phyloP scores from a whole-genome alignment of 2,888 invertebrate genomes.

The Mystacides longicornis region DNA sequence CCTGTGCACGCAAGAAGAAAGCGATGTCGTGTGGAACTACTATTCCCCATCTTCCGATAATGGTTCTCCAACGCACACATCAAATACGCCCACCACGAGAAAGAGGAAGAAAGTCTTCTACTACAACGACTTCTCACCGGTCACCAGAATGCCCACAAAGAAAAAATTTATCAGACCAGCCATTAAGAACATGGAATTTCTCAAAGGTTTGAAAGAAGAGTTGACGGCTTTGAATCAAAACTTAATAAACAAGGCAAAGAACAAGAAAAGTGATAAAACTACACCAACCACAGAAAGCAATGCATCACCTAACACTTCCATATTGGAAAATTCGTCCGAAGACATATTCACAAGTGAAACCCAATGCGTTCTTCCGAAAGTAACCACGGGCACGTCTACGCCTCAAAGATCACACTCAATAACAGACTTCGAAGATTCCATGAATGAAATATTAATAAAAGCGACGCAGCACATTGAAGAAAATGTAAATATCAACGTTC shows the following conservation, averaged over 20 bases:
- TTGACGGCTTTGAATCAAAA: slow-evolving; percentile 43
- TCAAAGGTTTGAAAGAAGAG: slow-evolving; percentile 43
- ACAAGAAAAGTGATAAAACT: background rate
- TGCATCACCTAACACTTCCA: background rate
- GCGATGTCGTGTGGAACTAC: slow-evolving; percentile 47
- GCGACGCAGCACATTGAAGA: slow-evolving; percentile 45
- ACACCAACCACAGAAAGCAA: background rate
- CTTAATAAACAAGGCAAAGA: slow-evolving; percentile 34
- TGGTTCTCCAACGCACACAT: slow-evolving; percentile 28
- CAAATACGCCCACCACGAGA: slow-evolving; percentile 26
- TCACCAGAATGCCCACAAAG: slow-evolving; percentile 31
- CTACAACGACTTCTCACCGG: slow-evolving; percentile 17
- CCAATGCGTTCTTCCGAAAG: background rate
- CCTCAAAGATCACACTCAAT: background rate
- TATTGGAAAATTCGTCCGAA: background rate
- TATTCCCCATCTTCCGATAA: slow-evolving; percentile 44
- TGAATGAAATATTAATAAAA: slow-evolving; percentile 45
- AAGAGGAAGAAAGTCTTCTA: slow-evolving; percentile 32
- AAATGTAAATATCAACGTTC: slow-evolving; percentile 15
- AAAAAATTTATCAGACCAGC: slow-evolving; percentile 33
- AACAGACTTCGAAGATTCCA: slow-evolving; percentile 44
- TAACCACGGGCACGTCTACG: background rate
- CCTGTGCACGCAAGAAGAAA: slow-evolving; percentile 46
- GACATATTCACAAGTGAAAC: background rate
- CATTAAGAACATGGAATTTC: slow-evolving; percentile 38